Percentiles rank a stretch among this genome's conserved stretches.
Evolutionary conservation across 2,888 invertebrate genomes (phyloP).

Genomic region (Catocala nupta): DNA sequence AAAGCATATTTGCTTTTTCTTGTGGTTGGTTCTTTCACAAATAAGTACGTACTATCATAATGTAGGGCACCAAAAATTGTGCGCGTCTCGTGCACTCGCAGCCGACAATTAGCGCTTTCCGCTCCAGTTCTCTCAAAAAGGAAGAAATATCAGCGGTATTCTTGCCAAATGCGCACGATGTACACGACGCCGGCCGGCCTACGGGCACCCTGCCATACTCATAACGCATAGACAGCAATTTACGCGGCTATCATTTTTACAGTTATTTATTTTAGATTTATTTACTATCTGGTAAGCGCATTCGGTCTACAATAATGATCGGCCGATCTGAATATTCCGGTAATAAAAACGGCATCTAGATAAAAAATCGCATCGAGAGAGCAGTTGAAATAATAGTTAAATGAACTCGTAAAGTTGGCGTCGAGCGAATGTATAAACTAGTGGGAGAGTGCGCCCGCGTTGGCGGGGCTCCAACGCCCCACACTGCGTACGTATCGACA

Average conservation of each 20-base stretch:
- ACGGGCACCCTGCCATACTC: constrained; percentile 60
- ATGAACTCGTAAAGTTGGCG: constrained; percentile 74
- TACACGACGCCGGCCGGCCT: constrained; percentile 47
- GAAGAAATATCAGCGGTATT: constrained; percentile 61
- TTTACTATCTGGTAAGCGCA: constrained; percentile 48
- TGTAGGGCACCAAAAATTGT: constrained; percentile 47
- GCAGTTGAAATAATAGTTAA: constrained; percentile 72
- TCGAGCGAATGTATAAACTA: constrained; percentile 66
- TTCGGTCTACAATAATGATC: constrained; percentile 52
- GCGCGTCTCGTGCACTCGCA: constrained; percentile 51
- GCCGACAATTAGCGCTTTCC: constrained; percentile 62
- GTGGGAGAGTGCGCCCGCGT: constrained; percentile 63
- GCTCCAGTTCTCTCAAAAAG: constrained; percentile 56
- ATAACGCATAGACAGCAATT: constrained; percentile 35
- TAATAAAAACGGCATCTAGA: constrained; percentile 67
- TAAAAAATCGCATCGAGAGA: constrained; percentile 68
- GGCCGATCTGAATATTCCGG: constrained; percentile 60
- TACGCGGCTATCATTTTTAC: constrained; percentile 31
- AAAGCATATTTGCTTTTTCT: too few relatives aligned
- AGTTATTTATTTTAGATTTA: constrained; percentile 52
- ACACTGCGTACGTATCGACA: constrained; percentile 59
- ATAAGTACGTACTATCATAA: not conserved
- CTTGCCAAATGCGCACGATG: constrained; percentile 59
- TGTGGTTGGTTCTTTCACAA: too few relatives aligned
- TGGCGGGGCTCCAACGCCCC: constrained; percentile 70